Conservation (phyloP, 2,113 vertebrate genomes). For the Eubucco bourcierii region DNA sequence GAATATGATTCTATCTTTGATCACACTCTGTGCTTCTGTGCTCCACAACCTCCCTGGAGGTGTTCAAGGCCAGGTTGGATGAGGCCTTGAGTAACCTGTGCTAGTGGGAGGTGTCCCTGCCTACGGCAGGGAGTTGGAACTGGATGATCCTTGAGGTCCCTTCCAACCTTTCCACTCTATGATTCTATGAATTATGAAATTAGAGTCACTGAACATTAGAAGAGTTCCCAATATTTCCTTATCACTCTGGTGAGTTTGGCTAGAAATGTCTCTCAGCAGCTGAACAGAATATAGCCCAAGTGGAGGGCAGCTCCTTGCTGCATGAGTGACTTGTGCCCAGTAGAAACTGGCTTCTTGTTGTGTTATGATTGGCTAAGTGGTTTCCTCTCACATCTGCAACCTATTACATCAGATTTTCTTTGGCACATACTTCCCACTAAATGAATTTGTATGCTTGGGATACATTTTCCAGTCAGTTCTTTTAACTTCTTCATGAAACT, state of each 20-base stretch:
- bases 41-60: too few relatives aligned
- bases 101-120: too few relatives aligned
- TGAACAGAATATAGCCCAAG: background rate
- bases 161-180: too few relatives aligned
- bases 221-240: background rate
- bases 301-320: background rate
- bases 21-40: too few relatives aligned
- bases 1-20: too few relatives aligned
- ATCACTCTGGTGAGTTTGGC: background rate
- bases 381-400: conserved; percentile 72
- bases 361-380: conserved; percentile 39
- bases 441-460: conserved; percentile 29
- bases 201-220: background rate
- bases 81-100: too few relatives aligned
- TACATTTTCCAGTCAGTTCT: background rate
- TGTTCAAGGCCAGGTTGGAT: too few relatives aligned
- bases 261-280: background rate
- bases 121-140: too few relatives aligned
- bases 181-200: background rate
- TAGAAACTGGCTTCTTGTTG: background rate
- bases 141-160: too few relatives aligned
- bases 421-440: conserved; percentile 27
- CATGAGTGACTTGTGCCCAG: conserved; percentile 2
- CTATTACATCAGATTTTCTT: conserved; percentile 64
- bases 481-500: conserved; percentile 8